A percentile compares a stretch with the other conserved stretches of the same genome.
Conservation (phyloP, 2,113 vertebrate genomes). For the Pedetes capensis region DNA sequence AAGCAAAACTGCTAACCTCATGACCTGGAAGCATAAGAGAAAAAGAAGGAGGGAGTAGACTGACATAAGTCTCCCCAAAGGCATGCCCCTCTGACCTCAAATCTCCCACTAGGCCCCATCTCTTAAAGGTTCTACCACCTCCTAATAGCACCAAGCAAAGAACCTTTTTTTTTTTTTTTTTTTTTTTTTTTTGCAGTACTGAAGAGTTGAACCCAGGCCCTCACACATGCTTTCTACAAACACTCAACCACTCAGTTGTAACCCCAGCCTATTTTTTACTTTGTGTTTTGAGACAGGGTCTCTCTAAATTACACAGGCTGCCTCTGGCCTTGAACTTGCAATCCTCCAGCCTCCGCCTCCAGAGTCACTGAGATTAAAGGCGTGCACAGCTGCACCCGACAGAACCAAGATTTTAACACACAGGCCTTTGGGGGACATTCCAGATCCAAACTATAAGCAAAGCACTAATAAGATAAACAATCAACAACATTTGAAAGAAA, state of each 20-base stretch:
- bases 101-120: not conserved
- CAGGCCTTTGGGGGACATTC: not conserved
- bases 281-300: too few species aligned
- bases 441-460: not conserved
- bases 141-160: not conserved
- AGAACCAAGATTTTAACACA: not conserved
- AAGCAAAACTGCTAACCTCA: not conserved
- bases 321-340: too few species aligned
- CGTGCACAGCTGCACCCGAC: too few species aligned
- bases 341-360: too few species aligned
- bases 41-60: not conserved
- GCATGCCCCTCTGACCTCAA: not conserved
- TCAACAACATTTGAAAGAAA: not conserved
- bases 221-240: too few species aligned
- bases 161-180: too few species aligned
- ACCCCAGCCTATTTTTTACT: too few species aligned
- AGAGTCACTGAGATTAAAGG: too few species aligned
- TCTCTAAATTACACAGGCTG: too few species aligned
- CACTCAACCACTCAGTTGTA: too few species aligned
- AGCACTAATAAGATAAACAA: not conserved
- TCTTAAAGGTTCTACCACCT: not conserved
- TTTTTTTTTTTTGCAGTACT: too few species aligned
- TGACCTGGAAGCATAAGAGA: not conserved
- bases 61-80: not conserved
- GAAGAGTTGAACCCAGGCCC: too few species aligned